phyloP scores from a whole-genome alignment of 2,113 vertebrate species.

The Epinephelus fuscoguttatus region DNA sequence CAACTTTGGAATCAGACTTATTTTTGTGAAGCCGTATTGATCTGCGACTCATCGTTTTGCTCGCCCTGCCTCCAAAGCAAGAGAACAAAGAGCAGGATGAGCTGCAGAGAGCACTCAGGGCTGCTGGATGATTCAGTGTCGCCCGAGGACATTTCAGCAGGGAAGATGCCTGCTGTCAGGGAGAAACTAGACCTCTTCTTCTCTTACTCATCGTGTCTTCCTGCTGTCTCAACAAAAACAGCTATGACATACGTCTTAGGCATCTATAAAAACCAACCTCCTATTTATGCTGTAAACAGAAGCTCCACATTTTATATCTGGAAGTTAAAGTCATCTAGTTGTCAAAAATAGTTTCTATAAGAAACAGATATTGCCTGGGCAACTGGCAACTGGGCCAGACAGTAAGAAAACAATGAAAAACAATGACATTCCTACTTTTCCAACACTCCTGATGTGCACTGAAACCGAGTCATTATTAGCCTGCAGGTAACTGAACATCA shows the following conservation, averaged over 20 bases:
- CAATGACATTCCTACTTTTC: not conserved
- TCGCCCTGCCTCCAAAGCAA: conserved; percentile 12
- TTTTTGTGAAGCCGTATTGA: conserved; percentile 33
- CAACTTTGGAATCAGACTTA: conserved; percentile 18
- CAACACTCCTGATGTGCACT: not conserved
- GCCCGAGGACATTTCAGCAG: conserved; percentile 43
- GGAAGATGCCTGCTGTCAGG: conserved; percentile 28
- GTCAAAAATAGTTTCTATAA: not conserved
- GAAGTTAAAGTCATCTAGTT: not conserved
- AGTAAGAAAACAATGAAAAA: not conserved
- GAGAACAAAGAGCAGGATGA: conserved; percentile 16
- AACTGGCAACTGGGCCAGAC: not conserved
- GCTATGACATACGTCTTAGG: not conserved
- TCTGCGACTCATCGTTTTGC: not conserved
- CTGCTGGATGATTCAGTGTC: conserved; percentile 51
- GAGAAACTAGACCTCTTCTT: conserved; percentile 16
- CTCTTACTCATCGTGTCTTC: conserved; percentile 20
- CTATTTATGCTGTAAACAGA: not conserved
- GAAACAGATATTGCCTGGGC: no score
- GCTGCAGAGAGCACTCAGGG: conserved; percentile 3
- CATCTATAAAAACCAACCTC: not conserved
- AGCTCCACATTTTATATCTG: not conserved
- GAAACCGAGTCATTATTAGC: not conserved
- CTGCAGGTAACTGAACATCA: not conserved
- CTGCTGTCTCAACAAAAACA: conserved; percentile 39